These are phyloP conservation scores for Eidolon dupreanum DNA, from an alignment of 2,797 vertebrate species.

Conservation along the genomic window DNA sequence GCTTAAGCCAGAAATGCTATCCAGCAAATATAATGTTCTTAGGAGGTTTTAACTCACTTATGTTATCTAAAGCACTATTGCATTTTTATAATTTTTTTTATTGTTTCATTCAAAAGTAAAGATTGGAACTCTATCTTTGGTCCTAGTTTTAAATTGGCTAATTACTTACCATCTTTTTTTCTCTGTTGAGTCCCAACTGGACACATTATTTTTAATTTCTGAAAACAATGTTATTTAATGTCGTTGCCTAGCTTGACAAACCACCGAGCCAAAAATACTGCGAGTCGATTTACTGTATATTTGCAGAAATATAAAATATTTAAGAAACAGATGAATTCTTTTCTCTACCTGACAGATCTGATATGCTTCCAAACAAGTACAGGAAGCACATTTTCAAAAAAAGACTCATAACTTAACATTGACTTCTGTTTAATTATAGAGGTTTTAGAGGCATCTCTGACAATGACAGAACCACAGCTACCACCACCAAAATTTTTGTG, in stretches of 20 bases:
- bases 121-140: neutral
- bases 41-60: constrained; percentile 55
- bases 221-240: constrained; percentile 57
- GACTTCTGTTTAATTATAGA: neutral
- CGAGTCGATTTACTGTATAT: constrained; percentile 25
- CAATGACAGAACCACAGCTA: neutral
- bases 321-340: constrained; percentile 30
- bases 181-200: constrained; percentile 47
- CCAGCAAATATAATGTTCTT: constrained; percentile 28
- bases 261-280: neutral
- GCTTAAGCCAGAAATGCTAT: neutral
- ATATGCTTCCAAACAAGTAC: neutral
- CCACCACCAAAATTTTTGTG: neutral
- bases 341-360: neutral
- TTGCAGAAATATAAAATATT: constrained; percentile 40
- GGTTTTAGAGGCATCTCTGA: neutral
- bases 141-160: constrained; percentile 57
- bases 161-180: constrained; percentile 51
- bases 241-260: neutral
- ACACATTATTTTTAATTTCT: constrained; percentile 73
- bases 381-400: neutral
- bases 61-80: neutral
- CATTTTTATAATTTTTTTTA: neutral
- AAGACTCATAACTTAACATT: neutral
- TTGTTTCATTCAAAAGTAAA: constrained; percentile 32